These are phyloP conservation scores for Aphaenogaster ashmeadi DNA, from an alignment of 1,140 invertebrate genomes.

Conservation along the genomic window DNA sequence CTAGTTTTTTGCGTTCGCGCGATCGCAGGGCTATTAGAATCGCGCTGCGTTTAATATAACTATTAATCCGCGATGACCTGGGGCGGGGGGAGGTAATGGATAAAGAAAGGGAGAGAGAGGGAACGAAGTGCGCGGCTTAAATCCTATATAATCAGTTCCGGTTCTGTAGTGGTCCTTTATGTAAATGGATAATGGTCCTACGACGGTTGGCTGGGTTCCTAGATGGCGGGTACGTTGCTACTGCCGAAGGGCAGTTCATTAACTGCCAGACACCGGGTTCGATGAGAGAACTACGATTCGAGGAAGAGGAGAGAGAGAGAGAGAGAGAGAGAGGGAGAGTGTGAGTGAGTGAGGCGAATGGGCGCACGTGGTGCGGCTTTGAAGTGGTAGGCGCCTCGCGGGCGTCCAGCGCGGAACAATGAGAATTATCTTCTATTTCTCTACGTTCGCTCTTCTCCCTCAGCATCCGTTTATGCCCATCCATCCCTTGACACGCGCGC, in stretches of 20 bases:
- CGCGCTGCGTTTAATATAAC: not conserved
- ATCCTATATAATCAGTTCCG: slow-evolving; percentile 55
- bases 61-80: slow-evolving; percentile 46
- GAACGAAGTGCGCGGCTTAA: slow-evolving; percentile 52
- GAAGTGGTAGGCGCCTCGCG: slow-evolving; percentile 74
- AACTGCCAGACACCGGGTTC: slow-evolving; percentile 77
- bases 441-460: slow-evolving; percentile 23
- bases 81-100: not conserved
- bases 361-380: slow-evolving; percentile 67
- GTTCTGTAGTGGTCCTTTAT: slow-evolving; percentile 66
- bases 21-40: not conserved
- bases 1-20: not conserved
- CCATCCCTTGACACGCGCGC: slow-evolving; percentile 45
- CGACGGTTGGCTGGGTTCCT: slow-evolving; percentile 66
- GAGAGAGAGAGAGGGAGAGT: slow-evolving; percentile 9
- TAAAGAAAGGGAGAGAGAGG: not conserved
- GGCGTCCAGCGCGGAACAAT: slow-evolving; percentile 73
- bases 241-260: slow-evolving; percentile 80
- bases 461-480: slow-evolving; percentile 59
- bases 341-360: slow-evolving; percentile 44
- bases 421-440: slow-evolving; percentile 76
- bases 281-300: slow-evolving; percentile 69
- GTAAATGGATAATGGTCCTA: slow-evolving; percentile 76
- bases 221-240: slow-evolving; percentile 66
- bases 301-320: not conserved